Conservation (phyloP, 2,113 vertebrate genomes). For the Aptenodytes patagonicus region DNA sequence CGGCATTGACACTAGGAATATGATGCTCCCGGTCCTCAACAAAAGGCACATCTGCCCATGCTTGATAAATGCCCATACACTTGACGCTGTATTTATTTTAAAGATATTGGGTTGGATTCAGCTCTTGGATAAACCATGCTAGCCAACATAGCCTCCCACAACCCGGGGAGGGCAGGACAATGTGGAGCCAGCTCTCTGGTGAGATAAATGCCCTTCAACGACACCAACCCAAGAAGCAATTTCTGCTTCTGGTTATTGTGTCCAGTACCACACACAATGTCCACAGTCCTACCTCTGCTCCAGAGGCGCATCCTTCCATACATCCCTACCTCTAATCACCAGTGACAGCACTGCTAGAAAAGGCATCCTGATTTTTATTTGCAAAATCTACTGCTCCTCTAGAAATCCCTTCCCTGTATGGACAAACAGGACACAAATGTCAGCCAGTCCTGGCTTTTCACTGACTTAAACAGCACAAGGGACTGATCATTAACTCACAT, state of each 20-base stretch:
- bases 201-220: not conserved
- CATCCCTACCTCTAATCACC: not conserved
- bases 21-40: not conserved
- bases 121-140: not conserved
- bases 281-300: not conserved
- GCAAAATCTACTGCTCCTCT: not conserved
- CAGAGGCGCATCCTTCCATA: not conserved
- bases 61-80: not conserved
- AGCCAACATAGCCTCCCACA: not conserved
- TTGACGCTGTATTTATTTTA: not conserved
- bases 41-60: not conserved
- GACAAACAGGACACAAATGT: not conserved
- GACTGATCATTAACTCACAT: not conserved
- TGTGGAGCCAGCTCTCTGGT: not conserved
- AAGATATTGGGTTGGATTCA: not conserved
- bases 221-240: not conserved
- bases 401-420: not conserved
- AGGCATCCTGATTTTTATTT: not conserved
- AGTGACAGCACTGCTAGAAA: not conserved
- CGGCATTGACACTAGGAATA: fast-evolving
- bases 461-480: not conserved
- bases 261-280: no score
- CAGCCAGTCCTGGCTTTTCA: not conserved
- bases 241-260: not conserved
- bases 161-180: not conserved